Conservation (phyloP, 92 coral and sea anemone genomes). For the Micromussa lordhowensis region DNA sequence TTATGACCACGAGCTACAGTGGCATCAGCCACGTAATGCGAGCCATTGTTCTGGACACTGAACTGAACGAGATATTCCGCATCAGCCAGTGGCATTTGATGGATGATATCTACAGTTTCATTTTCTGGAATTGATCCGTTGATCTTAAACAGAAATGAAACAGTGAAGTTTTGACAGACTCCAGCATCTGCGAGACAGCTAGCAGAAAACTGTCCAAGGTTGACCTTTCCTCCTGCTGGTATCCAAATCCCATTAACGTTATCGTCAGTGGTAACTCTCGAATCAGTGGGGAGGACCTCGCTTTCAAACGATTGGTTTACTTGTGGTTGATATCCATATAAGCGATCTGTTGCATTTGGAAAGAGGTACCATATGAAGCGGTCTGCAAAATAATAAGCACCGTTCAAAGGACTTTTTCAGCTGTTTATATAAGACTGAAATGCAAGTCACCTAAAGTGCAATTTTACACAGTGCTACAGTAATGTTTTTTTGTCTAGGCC, state of each 20-base stretch:
- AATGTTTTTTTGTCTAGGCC: not conserved
- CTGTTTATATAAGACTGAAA: not conserved
- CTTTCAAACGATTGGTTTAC: constrained; percentile 11
- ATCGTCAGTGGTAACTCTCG: constrained; percentile 5
- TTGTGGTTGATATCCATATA: constrained; percentile 11
- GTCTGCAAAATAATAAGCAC: not conserved
- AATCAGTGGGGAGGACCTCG: constrained; percentile 3
- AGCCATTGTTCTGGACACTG: not conserved
- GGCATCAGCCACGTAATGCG: constrained; percentile 13
- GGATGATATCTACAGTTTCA: constrained; percentile 7
- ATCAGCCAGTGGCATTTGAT: constrained; percentile 4
- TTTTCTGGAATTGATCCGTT: constrained; percentile 18
- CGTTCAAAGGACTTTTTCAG: not conserved
- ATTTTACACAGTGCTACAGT: not conserved
- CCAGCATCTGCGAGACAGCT: constrained; percentile 1
- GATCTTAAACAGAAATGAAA: constrained; percentile 28
- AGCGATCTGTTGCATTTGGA: constrained; percentile 1
- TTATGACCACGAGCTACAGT: not conserved
- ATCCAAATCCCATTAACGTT: constrained; percentile 9
- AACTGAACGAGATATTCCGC: not conserved
- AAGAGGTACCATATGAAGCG: constrained; percentile 29
- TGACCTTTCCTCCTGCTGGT: constrained; percentile 18
- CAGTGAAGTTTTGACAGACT: constrained; percentile 30
- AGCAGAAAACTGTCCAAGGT: constrained; percentile 12
- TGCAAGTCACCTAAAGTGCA: not conserved